These are phyloP conservation scores for Microplitis mediator DNA, from an alignment of 1,140 invertebrate genomes.

Conservation along the genomic window DNA sequence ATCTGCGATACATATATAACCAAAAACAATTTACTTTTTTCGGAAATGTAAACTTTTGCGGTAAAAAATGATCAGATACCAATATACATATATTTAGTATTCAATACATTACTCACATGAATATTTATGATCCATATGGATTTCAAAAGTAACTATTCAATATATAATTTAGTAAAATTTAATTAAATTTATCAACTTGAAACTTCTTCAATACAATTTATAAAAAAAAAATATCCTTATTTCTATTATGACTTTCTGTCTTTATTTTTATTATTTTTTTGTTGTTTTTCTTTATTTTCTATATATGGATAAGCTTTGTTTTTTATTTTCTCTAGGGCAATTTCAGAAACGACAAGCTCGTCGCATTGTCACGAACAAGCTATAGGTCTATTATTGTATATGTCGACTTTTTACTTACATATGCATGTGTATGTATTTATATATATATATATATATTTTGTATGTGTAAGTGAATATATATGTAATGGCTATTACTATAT, in stretches of 20 bases:
- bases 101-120: too few relatives aligned
- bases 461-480: not conserved
- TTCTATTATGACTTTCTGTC: not conserved
- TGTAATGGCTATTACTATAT: not conserved
- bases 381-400: not conserved
- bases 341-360: not conserved
- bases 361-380: not conserved
- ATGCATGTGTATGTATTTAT: not conserved
- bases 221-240: too few relatives aligned
- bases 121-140: too few relatives aligned
- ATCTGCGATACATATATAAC: not conserved
- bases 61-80: too few relatives aligned
- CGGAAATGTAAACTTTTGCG: not conserved
- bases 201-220: too few relatives aligned
- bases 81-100: too few relatives aligned
- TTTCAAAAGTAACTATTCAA: too few relatives aligned
- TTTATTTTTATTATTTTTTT: not conserved
- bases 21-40: not conserved
- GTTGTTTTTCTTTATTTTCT: not conserved
- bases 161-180: too few relatives aligned
- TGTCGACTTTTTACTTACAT: not conserved
- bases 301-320: not conserved
- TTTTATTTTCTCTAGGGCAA: slow-evolving; percentile 1
- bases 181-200: too few relatives aligned
- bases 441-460: not conserved